phyloP scores from a whole-genome alignment of 2,888 invertebrate genomes.

The Polylopha cassiicola region DNA sequence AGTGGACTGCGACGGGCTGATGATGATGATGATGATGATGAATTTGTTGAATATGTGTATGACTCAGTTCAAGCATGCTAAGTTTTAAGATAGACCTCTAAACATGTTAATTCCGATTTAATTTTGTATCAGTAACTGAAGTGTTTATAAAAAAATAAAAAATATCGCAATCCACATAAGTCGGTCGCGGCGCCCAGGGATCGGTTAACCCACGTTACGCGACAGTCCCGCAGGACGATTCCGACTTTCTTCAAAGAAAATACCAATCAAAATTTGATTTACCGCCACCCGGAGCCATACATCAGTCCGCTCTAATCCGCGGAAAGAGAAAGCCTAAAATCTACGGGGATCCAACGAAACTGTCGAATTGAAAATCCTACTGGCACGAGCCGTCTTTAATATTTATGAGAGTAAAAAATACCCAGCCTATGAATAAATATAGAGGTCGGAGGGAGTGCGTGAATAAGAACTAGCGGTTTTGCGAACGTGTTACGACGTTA shows the following conservation, averaged over 20 bases:
- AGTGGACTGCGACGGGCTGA: too few species aligned
- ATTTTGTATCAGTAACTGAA: too few species aligned
- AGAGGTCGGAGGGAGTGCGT: conserved; percentile 27
- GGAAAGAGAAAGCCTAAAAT: conserved; percentile 67
- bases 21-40: too few species aligned
- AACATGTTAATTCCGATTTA: too few species aligned
- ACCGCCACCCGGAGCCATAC: conserved; percentile 74
- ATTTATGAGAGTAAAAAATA: conserved; percentile 69
- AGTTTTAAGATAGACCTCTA: too few species aligned
- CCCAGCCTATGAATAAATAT: conserved; percentile 61
- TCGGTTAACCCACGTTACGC: conserved; percentile 70
- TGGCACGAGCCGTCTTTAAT: conserved; percentile 59
- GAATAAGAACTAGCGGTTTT: conserved; percentile 19
- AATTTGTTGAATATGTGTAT: too few species aligned
- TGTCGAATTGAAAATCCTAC: conserved; percentile 71
- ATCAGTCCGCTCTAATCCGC: conserved; percentile 71
- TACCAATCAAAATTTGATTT: conserved; percentile 78
- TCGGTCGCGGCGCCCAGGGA: conserved; percentile 59
- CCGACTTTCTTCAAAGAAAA: conserved; percentile 75
- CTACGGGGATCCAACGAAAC: conserved; percentile 62
- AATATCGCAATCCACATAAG: conserved; percentile 58
- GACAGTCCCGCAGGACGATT: conserved; percentile 58
- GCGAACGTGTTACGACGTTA: conserved; percentile 1
- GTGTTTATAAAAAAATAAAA: conserved; percentile 52
- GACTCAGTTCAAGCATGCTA: too few species aligned